Base-by-base conservation (phyloP, 2,888 invertebrate genomes). In the Ennomos fuscantarius region DNA sequence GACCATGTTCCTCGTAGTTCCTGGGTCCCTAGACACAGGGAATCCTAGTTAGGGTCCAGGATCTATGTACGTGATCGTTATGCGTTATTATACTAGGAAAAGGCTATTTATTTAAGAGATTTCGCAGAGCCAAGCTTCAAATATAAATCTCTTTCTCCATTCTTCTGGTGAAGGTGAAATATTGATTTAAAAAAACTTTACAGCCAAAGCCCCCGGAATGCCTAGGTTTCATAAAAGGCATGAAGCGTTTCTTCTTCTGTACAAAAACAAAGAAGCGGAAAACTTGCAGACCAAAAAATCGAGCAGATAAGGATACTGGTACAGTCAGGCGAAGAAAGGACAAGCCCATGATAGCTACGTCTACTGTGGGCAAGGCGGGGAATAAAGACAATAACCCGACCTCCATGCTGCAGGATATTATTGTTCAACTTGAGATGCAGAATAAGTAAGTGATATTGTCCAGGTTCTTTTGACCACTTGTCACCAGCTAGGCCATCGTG, bases 401-500 rank as follows among this genome's bases (percentile, higher is more conserved):
- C 12, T 82, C 87, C 12, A 94, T 96, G 73, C 79, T 96, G 44
- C 94, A 96, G 70, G 94, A 95, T 72, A 94, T 96, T 64, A 96
- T 96, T 47, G 91, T 87, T 59, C 95, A 96, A 71, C 82, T 96
- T 61, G 96, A 96, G 82, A 90, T 93, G 40, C 95, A 95, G 76
- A 95, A 95, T 69, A 93, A 87, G 92, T 93, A 43, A 79, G 87
- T 63, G 35, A 24, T 24, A 24, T 24, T 24, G 3, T 24, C 15
- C 15, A 15, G 24, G 24, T 6, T 24, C 24, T 24, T 1, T 24
- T 24, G 1, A 2, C 24, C 24, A 24, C 1, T 1, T 3, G 24
- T 3, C 3, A n/a, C n/a, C n/a, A n/a, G n/a, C 3, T 24, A 24
- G 24, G 24, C 24, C 24, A 24, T 24, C 3, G 24, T 24, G n/a